A percentile compares a stretch with the other conserved stretches of the same genome.
Evolutionary conservation across 2,888 invertebrate genomes (phyloP).

Genomic region (Galerucella nymphaeae): DNA sequence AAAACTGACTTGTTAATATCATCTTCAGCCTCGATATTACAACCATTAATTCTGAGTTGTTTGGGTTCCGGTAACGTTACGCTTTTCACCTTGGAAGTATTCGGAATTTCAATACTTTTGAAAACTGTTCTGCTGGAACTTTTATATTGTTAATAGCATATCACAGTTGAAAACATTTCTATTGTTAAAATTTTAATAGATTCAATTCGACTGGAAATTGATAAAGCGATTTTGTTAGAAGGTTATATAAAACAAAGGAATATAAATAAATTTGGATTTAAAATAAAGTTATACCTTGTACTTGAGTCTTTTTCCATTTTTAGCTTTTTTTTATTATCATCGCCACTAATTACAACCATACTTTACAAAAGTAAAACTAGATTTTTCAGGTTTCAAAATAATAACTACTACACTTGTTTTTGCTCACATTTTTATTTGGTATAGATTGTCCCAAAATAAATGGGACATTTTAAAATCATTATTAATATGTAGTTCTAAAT

Average conservation of each 20-base stretch:
- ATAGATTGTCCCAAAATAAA: background rate
- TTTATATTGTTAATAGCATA: background rate
- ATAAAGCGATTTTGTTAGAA: background rate
- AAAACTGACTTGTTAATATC: conserved; percentile 23
- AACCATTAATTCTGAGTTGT: background rate
- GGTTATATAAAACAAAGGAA: background rate
- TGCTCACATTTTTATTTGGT: background rate
- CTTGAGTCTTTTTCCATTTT: conserved; percentile 22
- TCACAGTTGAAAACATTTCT: too few relatives aligned
- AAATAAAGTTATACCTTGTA: conserved; percentile 13
- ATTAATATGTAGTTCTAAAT: too few relatives aligned
- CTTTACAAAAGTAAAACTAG: background rate
- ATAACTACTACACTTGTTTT: background rate
- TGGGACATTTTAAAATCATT: background rate
- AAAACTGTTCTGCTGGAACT: conserved; percentile 22
- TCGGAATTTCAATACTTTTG: conserved; percentile 28
- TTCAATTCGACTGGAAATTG: background rate
- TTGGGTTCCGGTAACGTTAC: conserved; percentile 11
- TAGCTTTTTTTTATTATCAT: background rate
- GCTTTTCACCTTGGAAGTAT: conserved; percentile 31
- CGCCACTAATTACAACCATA: background rate
- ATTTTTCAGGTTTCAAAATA: background rate
- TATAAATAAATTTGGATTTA: background rate
- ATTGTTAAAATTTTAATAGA: background rate
- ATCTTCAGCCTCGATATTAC: conserved; percentile 5